Conservation (phyloP, 2,113 vertebrate genomes). For the Boleophthalmus pectinirostris region DNA sequence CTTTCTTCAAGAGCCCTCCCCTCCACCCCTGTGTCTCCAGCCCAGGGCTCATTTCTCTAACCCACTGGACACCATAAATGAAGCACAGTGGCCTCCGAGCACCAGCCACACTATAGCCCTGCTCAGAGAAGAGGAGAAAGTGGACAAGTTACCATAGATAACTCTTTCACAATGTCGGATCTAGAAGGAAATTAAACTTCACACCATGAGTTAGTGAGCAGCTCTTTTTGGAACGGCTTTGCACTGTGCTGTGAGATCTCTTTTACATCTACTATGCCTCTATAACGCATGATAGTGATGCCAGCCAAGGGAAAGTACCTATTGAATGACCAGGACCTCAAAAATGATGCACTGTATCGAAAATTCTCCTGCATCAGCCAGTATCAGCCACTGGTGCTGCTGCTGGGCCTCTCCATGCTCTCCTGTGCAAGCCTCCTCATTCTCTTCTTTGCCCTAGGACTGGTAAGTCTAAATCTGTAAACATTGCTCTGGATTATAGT, state of each 20-base stretch:
- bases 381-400: conserved; percentile 86
- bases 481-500: neutral
- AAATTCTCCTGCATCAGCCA: conserved; percentile 92
- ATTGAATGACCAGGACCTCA: conserved; percentile 84
- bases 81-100: conserved; percentile 57
- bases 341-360: conserved; percentile 86
- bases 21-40: conserved; percentile 40
- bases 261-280: conserved; percentile 49
- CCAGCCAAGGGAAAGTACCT: conserved; percentile 95
- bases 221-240: conserved; percentile 27
- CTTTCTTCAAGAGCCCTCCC: conserved; percentile 39
- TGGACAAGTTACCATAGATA: conserved; percentile 6
- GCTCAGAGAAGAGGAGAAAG: conserved; percentile 20
- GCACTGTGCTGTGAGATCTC: conserved; percentile 16
- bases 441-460: conserved; percentile 73
- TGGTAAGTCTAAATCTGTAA: conserved; percentile 78
- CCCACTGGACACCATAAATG: conserved; percentile 59
- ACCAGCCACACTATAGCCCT: conserved; percentile 50
- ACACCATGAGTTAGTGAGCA: conserved; percentile 39
- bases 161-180: conserved; percentile 49
- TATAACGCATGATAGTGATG: conserved; percentile 79
- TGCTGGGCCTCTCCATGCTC: conserved; percentile 84
- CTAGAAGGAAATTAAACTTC: conserved; percentile 44
- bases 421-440: conserved; percentile 79
- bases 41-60: conserved; percentile 58